Conservation (phyloP, 1,140 invertebrate genomes). For the Portunus trituberculatus region DNA sequence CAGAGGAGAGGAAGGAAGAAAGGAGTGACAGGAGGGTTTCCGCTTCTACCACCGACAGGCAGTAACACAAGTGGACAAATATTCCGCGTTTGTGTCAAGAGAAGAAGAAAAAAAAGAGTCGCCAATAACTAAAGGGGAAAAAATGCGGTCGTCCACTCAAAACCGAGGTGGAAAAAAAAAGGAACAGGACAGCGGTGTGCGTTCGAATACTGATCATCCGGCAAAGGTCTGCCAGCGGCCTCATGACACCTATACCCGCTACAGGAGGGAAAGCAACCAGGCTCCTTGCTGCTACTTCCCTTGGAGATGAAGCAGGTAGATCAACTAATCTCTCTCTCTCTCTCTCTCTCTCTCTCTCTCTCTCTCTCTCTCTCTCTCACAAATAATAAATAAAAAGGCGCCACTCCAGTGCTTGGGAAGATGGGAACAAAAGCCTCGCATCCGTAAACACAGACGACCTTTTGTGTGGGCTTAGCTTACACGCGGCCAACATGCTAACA, state of each 20-base stretch:
- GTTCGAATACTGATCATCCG: too few relatives aligned
- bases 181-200: neutral
- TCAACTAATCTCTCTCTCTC: neutral
- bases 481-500: slow-evolving; percentile 25
- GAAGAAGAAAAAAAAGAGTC: neutral
- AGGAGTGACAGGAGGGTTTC: neutral
- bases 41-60: too few relatives aligned
- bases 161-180: neutral
- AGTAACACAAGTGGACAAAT: too few relatives aligned
- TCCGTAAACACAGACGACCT: slow-evolving; percentile 54
- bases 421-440: slow-evolving; percentile 54
- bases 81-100: neutral
- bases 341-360: neutral
- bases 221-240: too few relatives aligned
- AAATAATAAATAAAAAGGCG: neutral
- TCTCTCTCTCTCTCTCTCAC: neutral
- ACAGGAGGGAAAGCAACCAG: too few relatives aligned
- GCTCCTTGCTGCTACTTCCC: too few relatives aligned
- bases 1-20: neutral
- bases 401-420: slow-evolving; percentile 39
- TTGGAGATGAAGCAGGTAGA: too few relatives aligned
- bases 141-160: neutral
- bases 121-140: slow-evolving; percentile 15
- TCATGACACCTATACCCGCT: too few relatives aligned
- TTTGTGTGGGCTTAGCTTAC: slow-evolving; percentile 52